Evolutionary conservation across 2,113 vertebrate genomes (phyloP), one percentile per base, ranked within the genome.

Genomic region (Penelope pileata): DNA sequence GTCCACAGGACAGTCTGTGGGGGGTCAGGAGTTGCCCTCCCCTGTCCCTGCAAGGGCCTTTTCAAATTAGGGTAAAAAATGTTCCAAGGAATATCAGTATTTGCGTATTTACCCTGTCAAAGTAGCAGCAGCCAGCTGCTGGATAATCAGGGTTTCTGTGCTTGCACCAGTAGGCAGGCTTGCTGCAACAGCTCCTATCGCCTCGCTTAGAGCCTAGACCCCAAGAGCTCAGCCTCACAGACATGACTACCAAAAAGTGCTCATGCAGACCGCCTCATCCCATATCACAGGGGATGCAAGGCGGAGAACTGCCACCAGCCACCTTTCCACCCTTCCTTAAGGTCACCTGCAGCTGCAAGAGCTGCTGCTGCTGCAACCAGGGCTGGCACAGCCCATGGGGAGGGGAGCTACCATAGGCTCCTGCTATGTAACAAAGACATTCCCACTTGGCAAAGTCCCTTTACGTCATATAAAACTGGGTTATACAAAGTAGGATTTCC

Each of bases 191-290:
- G 42, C 5, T 82, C 22, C 24, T 32, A 47, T 4, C 3, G 3
- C 2, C 47, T 51, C 3, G 1, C 22, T 9, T 50, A 40, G 8
- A 67, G 24, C 5, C 8, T 86, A 88, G 66, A 54, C 5, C 8
- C 12, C 3, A 10, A 58, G 27, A 53, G 56, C 27, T 84, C 30
- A 30, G 75, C 19, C 36, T 82, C 19, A 32, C 23, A 23, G 42
- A 9, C 56, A 32, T 9, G 59, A 72, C 10, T 34, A 34, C 48
- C 5, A 2, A 0, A 2, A 70, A 24, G 18, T 32, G 62, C 24
- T n/a, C 22, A 50, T 6, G 21, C 18, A 38, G 48, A 50, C 23
- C 56, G 66, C 24, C 47, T 72, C 58, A 50, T 1, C 1, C 3
- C 19, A 47, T n/a, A 36, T 43, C n/a, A 43, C 18, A 83, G 59